phyloP scores from a whole-genome alignment of 2,113 vertebrate genomes.

The Antechinus stuartii region DNA sequence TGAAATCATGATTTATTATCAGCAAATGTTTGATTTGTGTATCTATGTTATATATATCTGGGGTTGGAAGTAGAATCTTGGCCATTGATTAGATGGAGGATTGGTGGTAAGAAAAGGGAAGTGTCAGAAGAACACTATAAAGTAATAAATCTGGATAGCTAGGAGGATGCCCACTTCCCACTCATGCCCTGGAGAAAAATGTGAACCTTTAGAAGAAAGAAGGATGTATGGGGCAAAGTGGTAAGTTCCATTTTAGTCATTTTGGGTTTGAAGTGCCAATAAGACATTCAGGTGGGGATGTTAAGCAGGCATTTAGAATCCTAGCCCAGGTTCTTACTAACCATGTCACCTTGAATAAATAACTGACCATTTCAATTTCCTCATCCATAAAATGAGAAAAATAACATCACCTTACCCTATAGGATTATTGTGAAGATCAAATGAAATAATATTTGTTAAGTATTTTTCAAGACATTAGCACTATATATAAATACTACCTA shows the following conservation, averaged over 20 bases:
- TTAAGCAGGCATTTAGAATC: conserved; percentile 8
- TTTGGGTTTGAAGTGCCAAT: background rate
- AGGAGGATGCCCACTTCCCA: background rate
- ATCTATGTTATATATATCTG: too few species aligned
- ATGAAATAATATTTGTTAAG: background rate
- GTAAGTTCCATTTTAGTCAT: background rate
- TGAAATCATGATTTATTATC: too few species aligned
- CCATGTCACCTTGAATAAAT: background rate
- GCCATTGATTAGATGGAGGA: background rate
- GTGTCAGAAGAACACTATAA: background rate
- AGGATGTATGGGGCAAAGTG: conserved; percentile 60
- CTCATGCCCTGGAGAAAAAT: background rate
- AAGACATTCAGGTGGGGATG: background rate
- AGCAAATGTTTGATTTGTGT: too few species aligned
- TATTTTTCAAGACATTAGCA: background rate
- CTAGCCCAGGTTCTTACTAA: background rate
- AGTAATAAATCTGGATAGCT: background rate
- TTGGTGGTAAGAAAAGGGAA: background rate
- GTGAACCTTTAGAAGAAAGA: conserved; percentile 20
- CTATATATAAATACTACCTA: background rate
- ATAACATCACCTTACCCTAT: background rate
- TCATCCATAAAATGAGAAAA: background rate
- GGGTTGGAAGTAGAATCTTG: background rate
- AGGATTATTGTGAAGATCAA: background rate
- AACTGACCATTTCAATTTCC: background rate